Evolutionary conservation across 2,113 vertebrate genomes (phyloP), one percentile per base, ranked within the genome.

Genomic region (Hippopotamus amphibius): DNA sequence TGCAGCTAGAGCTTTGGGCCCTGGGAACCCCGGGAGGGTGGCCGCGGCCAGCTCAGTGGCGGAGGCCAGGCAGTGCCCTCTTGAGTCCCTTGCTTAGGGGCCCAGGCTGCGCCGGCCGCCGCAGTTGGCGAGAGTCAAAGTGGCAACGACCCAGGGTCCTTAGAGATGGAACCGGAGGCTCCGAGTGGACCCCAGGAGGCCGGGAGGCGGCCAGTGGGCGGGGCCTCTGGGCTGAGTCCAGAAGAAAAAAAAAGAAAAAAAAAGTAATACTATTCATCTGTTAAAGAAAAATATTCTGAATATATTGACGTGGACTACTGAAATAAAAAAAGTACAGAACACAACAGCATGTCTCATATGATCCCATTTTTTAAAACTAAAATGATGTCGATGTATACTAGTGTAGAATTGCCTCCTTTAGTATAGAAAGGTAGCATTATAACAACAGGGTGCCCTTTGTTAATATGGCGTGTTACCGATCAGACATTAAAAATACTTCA

Each of bases 361-460:
- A 88, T 41, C 41, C 96, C 30, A 74, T 68, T 87, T 82, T 79
- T 92, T 77, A 41, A 46, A 93, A 82, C 74, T 87, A 66, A 90
- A 69, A 71, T 79, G 79, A 55, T 41, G 6, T 86, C 30, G 14
- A 4, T 86, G 14, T 65, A 26, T 57, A 17, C 16, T 55, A 63
- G 5, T n/a, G 5, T 37, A 91, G 61, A 14, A 59, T 48, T 77
- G 14, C 24, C 22, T 86, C 37, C 61, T 68, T 92, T 68, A 87
- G 77, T 8, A 14, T 28, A 7, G 16, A 74, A 86, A 71, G 2
- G 63, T 77, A 22, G 41, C 37, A 63, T 15, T 21, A 43, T 21
- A 30, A 66, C 41, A 80, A 30, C 6, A 92, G 14, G 48, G 48
- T 26, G 7, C 13, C 50, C 43, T 86, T 89, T 76, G 63, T n/a